phyloP scores from a whole-genome alignment of 1,140 invertebrate species.

The Drosophila neocordata region DNA sequence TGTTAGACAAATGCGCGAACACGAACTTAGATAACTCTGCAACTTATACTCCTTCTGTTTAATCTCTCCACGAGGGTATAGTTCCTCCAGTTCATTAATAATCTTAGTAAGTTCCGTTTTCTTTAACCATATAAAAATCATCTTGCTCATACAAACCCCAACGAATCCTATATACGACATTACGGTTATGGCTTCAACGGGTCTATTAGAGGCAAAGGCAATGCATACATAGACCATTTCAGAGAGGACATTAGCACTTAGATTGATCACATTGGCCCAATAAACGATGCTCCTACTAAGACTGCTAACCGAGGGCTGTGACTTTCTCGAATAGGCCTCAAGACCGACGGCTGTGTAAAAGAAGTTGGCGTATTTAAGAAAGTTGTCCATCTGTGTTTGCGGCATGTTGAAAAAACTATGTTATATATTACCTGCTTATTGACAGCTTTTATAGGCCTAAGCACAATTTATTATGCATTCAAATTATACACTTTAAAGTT shows the following conservation, averaged over 20 bases:
- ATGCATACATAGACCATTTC: constrained; percentile 55
- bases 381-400: constrained; percentile 44
- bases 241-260: constrained; percentile 18
- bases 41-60: constrained; percentile 48
- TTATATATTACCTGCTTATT: not conserved
- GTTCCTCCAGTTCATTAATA: constrained; percentile 45
- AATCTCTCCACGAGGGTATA: constrained; percentile 46
- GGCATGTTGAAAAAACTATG: constrained; percentile 14
- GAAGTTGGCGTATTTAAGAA: constrained; percentile 63
- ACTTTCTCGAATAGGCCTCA: constrained; percentile 40
- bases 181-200: constrained; percentile 58
- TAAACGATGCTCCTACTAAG: constrained; percentile 37
- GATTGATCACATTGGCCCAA: constrained; percentile 56
- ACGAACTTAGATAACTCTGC: constrained; percentile 44
- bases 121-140: constrained; percentile 62
- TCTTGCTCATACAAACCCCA: constrained; percentile 59
- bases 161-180: constrained; percentile 75
- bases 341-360: constrained; percentile 61
- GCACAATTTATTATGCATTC: constrained; percentile 26
- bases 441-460: not conserved
- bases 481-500: constrained; percentile 51
- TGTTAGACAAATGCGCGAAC: constrained; percentile 46
- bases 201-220: constrained; percentile 30
- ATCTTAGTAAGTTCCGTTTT: constrained; percentile 46
- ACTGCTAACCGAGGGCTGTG: not conserved